These are phyloP conservation scores for Agapornis roseicollis DNA, from an alignment of 2,113 vertebrate genomes.

Conservation along the genomic window DNA sequence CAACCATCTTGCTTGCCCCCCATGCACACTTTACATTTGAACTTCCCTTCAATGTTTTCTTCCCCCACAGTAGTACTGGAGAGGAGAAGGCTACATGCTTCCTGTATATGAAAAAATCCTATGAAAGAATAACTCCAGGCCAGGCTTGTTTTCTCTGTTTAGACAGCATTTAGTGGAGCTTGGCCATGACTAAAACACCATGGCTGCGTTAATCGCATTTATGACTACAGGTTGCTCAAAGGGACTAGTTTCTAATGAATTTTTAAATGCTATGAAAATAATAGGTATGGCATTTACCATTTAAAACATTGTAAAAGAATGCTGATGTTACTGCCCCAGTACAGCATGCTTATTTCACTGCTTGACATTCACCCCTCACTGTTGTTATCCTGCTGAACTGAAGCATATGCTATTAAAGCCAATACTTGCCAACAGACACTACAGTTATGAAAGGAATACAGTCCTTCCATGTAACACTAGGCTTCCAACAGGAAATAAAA, in stretches of 20 bases:
- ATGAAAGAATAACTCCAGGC: not conserved
- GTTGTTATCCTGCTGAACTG: not conserved
- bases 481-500: slow-evolving; percentile 41
- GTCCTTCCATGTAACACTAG: not conserved
- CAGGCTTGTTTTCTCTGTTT: not conserved
- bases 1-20: not conserved
- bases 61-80: not conserved
- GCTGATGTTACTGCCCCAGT: not conserved
- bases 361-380: not conserved
- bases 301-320: not conserved
- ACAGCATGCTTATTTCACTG: not conserved
- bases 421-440: slow-evolving; percentile 18
- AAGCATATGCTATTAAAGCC: not conserved
- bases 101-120: not conserved
- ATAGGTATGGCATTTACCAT: not conserved
- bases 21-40: not conserved
- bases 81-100: not conserved
- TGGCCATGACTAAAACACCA: not conserved
- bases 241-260: not conserved
- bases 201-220: not conserved
- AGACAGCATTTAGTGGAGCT: not conserved
- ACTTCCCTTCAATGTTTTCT: not conserved
- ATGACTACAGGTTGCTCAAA: not conserved
- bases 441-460: not conserved
- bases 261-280: not conserved